Evolutionary conservation across 2,888 invertebrate species (phyloP).

Genomic region (Biston betularia): DNA sequence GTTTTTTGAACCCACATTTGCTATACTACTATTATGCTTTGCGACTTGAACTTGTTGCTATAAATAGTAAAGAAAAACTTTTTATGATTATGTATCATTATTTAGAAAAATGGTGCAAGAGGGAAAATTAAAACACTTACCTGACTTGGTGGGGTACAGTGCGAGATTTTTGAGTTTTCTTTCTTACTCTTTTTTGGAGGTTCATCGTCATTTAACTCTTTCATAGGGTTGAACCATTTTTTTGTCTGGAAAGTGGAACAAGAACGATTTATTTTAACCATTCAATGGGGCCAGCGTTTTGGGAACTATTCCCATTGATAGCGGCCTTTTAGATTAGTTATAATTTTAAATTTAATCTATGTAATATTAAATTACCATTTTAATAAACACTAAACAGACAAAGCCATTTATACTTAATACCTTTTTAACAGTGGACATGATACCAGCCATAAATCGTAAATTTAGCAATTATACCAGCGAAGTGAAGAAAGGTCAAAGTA

Average conservation of each 20-base stretch:
- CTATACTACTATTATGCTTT: constrained; percentile 29
- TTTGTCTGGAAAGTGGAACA: constrained; percentile 55
- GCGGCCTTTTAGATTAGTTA: no score
- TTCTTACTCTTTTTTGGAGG: constrained; percentile 54
- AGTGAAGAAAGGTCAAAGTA: no score
- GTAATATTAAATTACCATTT: no score
- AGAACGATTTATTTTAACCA: no score
- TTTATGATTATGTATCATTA: background rate
- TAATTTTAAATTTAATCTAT: no score
- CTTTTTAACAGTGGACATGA: no score
- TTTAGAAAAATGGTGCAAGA: background rate
- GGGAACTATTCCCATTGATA: no score
- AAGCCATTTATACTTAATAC: no score
- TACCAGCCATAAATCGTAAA: no score
- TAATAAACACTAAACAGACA: no score
- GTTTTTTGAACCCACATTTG: constrained; percentile 67
- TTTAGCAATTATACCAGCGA: no score
- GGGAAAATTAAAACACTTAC: constrained; percentile 8
- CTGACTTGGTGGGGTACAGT: constrained; percentile 25
- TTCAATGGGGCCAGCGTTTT: no score
- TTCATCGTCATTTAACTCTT: constrained; percentile 69
- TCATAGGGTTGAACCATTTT: constrained; percentile 76
- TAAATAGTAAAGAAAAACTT: background rate
- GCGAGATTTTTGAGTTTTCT: constrained; percentile 22
- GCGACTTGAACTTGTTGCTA: constrained; percentile 24